Evolutionary conservation across 2,797 vertebrate genomes (phyloP).

Genomic region (Crax fasciolata): DNA sequence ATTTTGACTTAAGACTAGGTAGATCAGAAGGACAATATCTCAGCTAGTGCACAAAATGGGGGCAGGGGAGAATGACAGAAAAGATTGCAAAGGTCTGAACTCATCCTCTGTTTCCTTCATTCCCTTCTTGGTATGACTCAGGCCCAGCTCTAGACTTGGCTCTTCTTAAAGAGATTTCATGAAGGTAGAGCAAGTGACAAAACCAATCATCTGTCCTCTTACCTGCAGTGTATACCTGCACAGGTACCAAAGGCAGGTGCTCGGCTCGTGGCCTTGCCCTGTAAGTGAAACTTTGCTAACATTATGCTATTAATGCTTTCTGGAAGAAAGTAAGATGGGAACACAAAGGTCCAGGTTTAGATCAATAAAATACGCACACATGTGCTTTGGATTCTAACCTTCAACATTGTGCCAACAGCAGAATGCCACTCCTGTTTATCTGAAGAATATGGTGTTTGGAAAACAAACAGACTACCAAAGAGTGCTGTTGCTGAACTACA

Average conservation of each 20-base stretch:
- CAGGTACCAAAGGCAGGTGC: neutral
- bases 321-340: neutral
- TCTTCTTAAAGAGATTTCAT: neutral
- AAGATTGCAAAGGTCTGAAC: neutral
- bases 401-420: neutral
- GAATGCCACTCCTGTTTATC: neutral
- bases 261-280: neutral
- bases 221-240: neutral
- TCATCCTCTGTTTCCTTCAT: neutral
- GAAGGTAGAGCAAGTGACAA: neutral
- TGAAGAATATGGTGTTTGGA: neutral
- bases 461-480: too few species aligned
- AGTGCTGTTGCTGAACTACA: neutral
- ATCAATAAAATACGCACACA: fast-evolving
- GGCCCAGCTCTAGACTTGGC: neutral
- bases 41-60: fast-evolving
- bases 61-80: neutral
- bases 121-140: neutral
- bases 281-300: neutral
- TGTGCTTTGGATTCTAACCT: neutral
- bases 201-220: neutral
- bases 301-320: neutral
- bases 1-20: neutral
- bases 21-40: neutral
- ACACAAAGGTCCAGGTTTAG: neutral